Percentiles rank a stretch among this genome's conserved stretches.
These are phyloP conservation scores for Pemphigus obesinymphae DNA, from an alignment of 1,140 invertebrate genomes.

Conservation along the genomic window DNA sequence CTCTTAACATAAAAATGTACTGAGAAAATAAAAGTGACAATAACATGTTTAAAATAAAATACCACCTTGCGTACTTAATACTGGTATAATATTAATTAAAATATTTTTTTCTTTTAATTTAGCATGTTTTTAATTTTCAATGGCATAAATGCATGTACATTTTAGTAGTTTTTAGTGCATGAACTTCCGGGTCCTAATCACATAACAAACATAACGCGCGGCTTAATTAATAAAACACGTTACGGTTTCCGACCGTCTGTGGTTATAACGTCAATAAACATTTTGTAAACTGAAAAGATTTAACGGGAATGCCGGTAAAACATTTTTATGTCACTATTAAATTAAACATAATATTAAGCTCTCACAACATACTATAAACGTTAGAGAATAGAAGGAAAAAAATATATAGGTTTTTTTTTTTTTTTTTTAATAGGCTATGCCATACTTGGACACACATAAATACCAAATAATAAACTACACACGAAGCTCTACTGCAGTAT, in stretches of 20 bases:
- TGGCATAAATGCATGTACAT: too few species aligned
- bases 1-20: too few species aligned
- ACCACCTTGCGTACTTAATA: too few species aligned
- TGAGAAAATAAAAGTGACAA: too few species aligned
- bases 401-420: not conserved
- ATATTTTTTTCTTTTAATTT: too few species aligned
- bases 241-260: not conserved
- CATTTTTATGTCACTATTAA: constrained; percentile 6
- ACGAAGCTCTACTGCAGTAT: not conserved
- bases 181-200: too few species aligned
- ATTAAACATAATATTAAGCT: not conserved
- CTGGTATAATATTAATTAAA: too few species aligned
- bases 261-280: not conserved
- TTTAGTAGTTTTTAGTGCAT: too few species aligned
- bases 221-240: not conserved
- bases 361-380: not conserved
- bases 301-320: not conserved
- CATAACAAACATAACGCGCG: not conserved
- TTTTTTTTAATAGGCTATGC: not conserved
- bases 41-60: too few species aligned
- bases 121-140: too few species aligned
- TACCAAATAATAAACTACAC: not conserved
- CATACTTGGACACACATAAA: constrained; percentile 10
- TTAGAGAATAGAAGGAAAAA: not conserved
- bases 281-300: not conserved